phyloP scores from a whole-genome alignment of 2,888 invertebrate species.

The Galerucella pusilla region DNA sequence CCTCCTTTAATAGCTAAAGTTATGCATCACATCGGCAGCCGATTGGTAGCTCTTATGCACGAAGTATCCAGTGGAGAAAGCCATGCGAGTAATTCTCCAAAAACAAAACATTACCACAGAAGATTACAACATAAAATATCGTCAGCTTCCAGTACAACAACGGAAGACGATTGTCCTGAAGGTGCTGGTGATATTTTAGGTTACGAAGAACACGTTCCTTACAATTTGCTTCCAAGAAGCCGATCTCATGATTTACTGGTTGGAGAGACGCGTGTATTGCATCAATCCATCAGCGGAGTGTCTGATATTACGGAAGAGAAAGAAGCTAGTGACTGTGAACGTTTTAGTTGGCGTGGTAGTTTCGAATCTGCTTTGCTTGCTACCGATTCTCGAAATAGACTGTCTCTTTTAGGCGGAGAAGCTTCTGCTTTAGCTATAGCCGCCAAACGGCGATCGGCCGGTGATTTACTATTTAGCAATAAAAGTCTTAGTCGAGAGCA shows the following conservation, averaged over 20 bases:
- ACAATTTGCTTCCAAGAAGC: conserved; percentile 76
- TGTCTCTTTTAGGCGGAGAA: conserved; percentile 74
- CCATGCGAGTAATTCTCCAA: conserved; percentile 71
- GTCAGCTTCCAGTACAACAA: conserved; percentile 72
- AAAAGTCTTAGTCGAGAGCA: conserved; percentile 83
- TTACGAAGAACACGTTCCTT: conserved; percentile 66
- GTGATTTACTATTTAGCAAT: conserved; percentile 83
- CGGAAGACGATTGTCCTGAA: conserved; percentile 80
- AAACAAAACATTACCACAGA: conserved; percentile 70
- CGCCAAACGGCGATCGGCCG: conserved; percentile 83
- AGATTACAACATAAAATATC: conserved; percentile 70
- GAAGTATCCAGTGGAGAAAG: conserved; percentile 85
- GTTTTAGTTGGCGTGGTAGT: conserved; percentile 92
- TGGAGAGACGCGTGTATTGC: not conserved
- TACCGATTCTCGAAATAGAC: conserved; percentile 84
- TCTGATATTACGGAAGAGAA: conserved; percentile 72
- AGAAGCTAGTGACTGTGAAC: conserved; percentile 87
- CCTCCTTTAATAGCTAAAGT: conserved; percentile 90
- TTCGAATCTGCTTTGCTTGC: conserved; percentile 92
- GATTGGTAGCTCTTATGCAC: conserved; percentile 90
- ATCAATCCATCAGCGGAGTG: conserved; percentile 67
- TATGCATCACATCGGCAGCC: conserved; percentile 90
- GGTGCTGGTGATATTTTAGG: conserved; percentile 62
- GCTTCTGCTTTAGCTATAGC: conserved; percentile 75
- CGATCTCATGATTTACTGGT: conserved; percentile 82